A percentile compares a stretch with the other conserved stretches of the same genome.
These are phyloP conservation scores for Peromyscus polionotus DNA, from an alignment of 2,113 vertebrate species.

Conservation along the genomic window DNA sequence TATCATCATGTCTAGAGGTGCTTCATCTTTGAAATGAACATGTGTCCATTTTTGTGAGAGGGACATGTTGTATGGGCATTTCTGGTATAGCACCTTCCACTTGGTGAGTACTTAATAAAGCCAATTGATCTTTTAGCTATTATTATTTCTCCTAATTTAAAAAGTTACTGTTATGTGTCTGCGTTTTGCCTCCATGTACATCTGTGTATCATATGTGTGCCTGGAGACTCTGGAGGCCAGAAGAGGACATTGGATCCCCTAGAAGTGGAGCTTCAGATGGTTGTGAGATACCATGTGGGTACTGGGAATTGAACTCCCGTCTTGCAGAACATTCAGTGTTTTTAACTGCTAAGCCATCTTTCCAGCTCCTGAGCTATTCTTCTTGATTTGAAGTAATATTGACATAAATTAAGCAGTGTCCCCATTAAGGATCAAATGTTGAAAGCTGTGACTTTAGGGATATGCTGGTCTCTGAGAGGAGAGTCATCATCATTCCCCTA, in stretches of 20 bases:
- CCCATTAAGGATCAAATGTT: not conserved
- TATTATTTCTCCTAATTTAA: not conserved
- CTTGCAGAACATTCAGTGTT: not conserved
- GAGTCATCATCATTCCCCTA: not conserved
- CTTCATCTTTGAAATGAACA: conserved; percentile 9
- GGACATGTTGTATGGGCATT: not conserved
- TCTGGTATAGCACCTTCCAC: not conserved
- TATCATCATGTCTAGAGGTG: rapidly evolving
- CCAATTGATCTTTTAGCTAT: not conserved
- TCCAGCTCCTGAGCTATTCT: not conserved
- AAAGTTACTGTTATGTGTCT: not conserved
- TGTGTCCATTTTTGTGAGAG: not conserved
- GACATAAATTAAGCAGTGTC: not conserved
- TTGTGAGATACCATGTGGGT: not conserved
- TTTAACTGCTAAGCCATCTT: not conserved
- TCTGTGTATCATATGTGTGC: not conserved
- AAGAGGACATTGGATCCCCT: not conserved
- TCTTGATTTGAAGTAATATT: not conserved
- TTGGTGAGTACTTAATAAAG: not conserved
- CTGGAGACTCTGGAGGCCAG: not conserved
- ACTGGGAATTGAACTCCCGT: not conserved
- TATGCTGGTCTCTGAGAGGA: not conserved
- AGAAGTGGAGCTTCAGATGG: not conserved
- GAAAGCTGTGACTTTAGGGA: not conserved
- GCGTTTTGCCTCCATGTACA: not conserved